Base-by-base conservation (phyloP, 2,888 invertebrate species). In the Auanema freiburgensis region DNA sequence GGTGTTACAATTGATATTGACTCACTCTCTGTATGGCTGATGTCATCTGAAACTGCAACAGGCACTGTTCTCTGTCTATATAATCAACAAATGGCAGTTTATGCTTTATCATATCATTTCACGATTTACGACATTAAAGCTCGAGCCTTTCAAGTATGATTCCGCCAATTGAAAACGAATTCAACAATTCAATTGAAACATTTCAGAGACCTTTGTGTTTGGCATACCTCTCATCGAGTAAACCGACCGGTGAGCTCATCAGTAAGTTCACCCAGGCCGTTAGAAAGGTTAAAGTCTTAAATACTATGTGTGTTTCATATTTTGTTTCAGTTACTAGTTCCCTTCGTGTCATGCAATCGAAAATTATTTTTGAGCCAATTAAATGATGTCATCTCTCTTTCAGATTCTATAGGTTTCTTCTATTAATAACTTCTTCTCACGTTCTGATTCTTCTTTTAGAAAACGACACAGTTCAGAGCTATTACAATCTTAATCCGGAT, bases 81-180 rank as follows among this genome's bases (percentile, higher is more conserved):
- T 57, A 81, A 81, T 54, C 79, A 78, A 56, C 78, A 78, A 57
- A 68, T 75, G 53, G 80, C 73, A 6, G 59, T 79, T 12, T 73
- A 77, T 51, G 78, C 78, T 11, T 66, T 79, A 23, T 71, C 77
- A 14, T 77, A 81, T 49, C 72, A 81, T 61, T 70, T 71, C 24
- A 74, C 73, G 55, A 64, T 80, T 49, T 71, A 80, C 24, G 80
- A 80, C 58, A 71, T 80, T 33, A 57, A 74, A 21, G 80, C 80
- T 2, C 65, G 80, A 51, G 80, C 77, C 8, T 78, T 81, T 60
- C 80, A 79, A 57, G 74, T 74, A 49, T 42, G 43, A 14, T 33
- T 33, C 4, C 11, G 55, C 12, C 6, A 14, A 4, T 43, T 46
- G 23, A 46, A 44, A 57, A 14, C n/a, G 12, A 1, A 18, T 14